Evolutionary conservation across 2,113 vertebrate genomes (phyloP).

Genomic region (Astur gentilis): DNA sequence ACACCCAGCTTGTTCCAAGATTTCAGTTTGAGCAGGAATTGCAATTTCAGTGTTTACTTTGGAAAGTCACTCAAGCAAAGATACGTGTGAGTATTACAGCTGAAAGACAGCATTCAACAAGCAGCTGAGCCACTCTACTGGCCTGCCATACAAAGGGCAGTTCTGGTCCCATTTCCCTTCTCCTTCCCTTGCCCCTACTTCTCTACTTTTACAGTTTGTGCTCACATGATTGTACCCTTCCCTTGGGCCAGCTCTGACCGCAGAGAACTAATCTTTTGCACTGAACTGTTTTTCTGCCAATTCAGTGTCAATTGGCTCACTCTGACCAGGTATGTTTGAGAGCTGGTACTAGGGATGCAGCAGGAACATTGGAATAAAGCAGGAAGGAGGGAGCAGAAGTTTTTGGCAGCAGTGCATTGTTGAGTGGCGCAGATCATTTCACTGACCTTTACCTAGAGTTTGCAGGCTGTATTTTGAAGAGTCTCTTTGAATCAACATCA

Average conservation of each 20-base stretch:
- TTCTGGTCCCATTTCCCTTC: not conserved
- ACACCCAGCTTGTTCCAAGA: not conserved
- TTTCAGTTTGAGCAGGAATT: not conserved
- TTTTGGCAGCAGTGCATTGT: not conserved
- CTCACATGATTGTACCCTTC: not conserved
- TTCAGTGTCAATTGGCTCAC: not conserved
- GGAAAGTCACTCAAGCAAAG: not conserved
- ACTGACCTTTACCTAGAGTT: not conserved
- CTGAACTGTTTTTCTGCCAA: not conserved
- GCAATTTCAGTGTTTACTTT: not conserved
- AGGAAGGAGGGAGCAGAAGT: not conserved
- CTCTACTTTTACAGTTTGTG: not conserved
- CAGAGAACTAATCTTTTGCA: not conserved
- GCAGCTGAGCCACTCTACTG: not conserved
- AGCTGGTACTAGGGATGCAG: not conserved
- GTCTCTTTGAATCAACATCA: not conserved
- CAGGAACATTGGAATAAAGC: not conserved
- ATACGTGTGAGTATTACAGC: fast-evolving
- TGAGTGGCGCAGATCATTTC: not conserved
- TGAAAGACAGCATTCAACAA: not conserved
- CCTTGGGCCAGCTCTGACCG: not conserved
- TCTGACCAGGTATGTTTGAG: no score
- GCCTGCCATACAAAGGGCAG: not conserved
- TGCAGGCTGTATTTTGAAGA: not conserved
- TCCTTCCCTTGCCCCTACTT: not conserved